These are phyloP conservation scores for Quadroppia sp. DNA, from an alignment of 2,888 invertebrate species.

Conservation along the genomic window DNA sequence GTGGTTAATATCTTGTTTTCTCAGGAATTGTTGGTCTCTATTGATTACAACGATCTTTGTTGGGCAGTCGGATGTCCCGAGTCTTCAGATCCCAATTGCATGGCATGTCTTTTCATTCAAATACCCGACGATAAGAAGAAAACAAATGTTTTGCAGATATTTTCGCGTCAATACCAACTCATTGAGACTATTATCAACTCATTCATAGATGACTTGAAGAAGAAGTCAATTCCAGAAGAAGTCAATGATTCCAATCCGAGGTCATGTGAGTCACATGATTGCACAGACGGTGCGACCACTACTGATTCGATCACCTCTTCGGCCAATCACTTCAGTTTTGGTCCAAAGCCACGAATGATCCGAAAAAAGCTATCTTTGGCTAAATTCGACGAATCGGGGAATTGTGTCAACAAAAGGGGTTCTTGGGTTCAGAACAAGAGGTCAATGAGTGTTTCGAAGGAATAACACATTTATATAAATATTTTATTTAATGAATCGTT, in stretches of 20 bases:
- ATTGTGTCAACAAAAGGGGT: conserved; percentile 9
- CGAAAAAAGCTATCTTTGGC: conserved; percentile 12
- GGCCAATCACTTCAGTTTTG: not conserved
- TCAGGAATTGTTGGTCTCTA: conserved; percentile 75
- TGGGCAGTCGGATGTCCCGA: conserved; percentile 89
- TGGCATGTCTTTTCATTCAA: conserved; percentile 88
- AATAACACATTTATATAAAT: too few relatives aligned
- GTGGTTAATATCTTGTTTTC: conserved; percentile 40
- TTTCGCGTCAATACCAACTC: conserved; percentile 58
- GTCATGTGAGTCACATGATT: not conserved
- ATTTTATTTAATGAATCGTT: too few relatives aligned
- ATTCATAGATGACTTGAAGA: not conserved
- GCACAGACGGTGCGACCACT: not conserved
- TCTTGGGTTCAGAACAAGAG: not conserved
- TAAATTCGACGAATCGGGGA: not conserved
- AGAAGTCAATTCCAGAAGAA: not conserved
- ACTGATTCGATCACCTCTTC: not conserved
- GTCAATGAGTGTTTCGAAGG: too few relatives aligned
- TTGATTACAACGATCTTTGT: conserved; percentile 80
- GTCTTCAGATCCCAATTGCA: conserved; percentile 67
- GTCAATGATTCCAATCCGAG: not conserved
- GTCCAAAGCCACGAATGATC: not conserved
- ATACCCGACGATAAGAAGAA: conserved; percentile 70
- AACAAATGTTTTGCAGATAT: conserved; percentile 69
- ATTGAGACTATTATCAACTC: not conserved